Base-by-base conservation (phyloP, 2,888 invertebrate genomes). In the Gasteruption jaculator region DNA sequence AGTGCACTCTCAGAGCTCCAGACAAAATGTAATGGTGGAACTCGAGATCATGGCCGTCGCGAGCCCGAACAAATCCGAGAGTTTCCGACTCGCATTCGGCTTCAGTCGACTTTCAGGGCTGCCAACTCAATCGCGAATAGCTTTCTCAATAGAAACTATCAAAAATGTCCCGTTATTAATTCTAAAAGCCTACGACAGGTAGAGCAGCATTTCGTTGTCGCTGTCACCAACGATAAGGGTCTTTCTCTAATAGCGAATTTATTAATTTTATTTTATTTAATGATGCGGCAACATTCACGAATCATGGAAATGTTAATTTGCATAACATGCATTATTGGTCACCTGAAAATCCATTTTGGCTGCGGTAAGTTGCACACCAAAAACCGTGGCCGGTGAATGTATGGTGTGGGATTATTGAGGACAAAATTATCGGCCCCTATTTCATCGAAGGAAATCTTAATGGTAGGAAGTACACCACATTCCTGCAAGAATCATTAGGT, bases 281-380 rank as follows among this genome's bases (percentile, higher is more conserved):
- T 36, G 36, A 36, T 36, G 38, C 29, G 16, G 38, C 38, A 29
- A 38, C 15, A 27, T 42, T 42, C 22, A 29, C 29, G 21, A 42
- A 42, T 27, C 30, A 27, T 21, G 38, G 25, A 6, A 36, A 37
- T 20, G 18, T 40, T 32, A 46, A 44, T 33, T 42, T 38, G 25
- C 32, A 38, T 38, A 32, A 38, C 42, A 42, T 38, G 32, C 33
- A 38, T 30, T 38, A 24, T 15, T 42, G 32, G 32, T 37, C 42
- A 27, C 26, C 41, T 12, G 38, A 37, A 38, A 38, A 42, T 38
- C 38, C 38, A 38, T 8, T n/a, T 38, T 43, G 31, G 26, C 26
- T 43, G 32, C 38, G 32, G 2, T 33, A 43, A 15, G 43, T 43
- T 30, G 32, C 25, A 38, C 32, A 38, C 38, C 38, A 41, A 20